Conservation (phyloP, 2,797 vertebrate species). For the Sphenodon punctatus region DNA sequence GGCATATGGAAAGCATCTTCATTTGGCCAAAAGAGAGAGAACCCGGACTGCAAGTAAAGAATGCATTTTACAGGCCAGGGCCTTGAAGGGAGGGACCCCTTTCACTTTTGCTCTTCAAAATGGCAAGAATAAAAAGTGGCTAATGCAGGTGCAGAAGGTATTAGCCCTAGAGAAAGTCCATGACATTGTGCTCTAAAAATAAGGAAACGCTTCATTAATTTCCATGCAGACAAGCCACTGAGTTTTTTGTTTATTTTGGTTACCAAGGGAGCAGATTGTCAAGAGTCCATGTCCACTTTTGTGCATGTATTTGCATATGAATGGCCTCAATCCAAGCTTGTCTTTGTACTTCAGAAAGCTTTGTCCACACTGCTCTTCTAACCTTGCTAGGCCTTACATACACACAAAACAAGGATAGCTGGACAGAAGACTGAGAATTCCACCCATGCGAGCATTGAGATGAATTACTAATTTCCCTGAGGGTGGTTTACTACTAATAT, state of each 20-base stretch:
- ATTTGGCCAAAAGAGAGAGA: neutral
- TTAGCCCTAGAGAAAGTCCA: neutral
- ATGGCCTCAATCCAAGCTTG: neutral
- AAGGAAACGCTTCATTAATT: neutral
- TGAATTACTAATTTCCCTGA: too few species aligned
- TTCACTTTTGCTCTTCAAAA: neutral
- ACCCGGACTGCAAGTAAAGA: neutral
- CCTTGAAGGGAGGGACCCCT: rapidly evolving
- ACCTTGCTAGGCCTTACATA: neutral
- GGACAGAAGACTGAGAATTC: rapidly evolving
- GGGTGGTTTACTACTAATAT: too few species aligned
- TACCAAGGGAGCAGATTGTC: neutral
- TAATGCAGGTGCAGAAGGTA: neutral
- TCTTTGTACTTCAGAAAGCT: neutral
- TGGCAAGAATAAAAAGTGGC: neutral
- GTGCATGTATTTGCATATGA: neutral
- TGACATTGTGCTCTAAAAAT: neutral
- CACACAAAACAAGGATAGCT: neutral
- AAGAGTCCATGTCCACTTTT: neutral
- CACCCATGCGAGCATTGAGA: too few species aligned
- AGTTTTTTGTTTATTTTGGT: neutral
- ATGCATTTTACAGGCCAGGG: neutral
- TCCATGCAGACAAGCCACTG: neutral
- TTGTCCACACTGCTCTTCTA: neutral
- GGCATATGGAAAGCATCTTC: rapidly evolving